A percentile compares a stretch with the other conserved stretches of the same genome.
These are phyloP conservation scores for Daboia siamensis DNA, from an alignment of 2,113 vertebrate species.

Conservation along the genomic window DNA sequence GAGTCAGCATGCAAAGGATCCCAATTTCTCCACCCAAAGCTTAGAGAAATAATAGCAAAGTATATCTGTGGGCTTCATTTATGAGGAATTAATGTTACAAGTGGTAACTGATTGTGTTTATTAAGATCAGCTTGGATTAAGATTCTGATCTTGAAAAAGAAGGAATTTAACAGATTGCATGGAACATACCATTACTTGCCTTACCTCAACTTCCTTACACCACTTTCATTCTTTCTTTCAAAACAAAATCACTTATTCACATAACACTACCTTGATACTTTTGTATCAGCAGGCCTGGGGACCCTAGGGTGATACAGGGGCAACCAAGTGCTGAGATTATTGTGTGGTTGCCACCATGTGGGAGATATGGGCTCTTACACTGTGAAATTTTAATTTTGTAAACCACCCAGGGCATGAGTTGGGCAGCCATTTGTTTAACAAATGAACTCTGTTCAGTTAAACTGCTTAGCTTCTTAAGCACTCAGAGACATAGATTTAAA, in stretches of 20 bases:
- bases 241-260: background rate
- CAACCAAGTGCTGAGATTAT: background rate
- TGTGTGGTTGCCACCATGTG: background rate
- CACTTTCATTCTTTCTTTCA: background rate
- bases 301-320: background rate
- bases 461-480: background rate
- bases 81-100: background rate
- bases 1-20: background rate
- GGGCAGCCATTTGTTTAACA: background rate
- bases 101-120: background rate
- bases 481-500: background rate
- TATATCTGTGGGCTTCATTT: background rate
- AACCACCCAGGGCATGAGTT: background rate
- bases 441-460: background rate
- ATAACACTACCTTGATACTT: background rate
- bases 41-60: background rate
- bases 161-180: background rate
- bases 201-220: background rate
- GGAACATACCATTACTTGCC: background rate
- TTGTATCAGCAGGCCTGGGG: background rate
- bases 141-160: background rate
- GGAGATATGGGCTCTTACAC: background rate
- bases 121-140: background rate
- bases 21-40: background rate
- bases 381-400: background rate